These are phyloP conservation scores for Pachypeltis micranthus DNA, from an alignment of 1,140 invertebrate species.

Conservation along the genomic window DNA sequence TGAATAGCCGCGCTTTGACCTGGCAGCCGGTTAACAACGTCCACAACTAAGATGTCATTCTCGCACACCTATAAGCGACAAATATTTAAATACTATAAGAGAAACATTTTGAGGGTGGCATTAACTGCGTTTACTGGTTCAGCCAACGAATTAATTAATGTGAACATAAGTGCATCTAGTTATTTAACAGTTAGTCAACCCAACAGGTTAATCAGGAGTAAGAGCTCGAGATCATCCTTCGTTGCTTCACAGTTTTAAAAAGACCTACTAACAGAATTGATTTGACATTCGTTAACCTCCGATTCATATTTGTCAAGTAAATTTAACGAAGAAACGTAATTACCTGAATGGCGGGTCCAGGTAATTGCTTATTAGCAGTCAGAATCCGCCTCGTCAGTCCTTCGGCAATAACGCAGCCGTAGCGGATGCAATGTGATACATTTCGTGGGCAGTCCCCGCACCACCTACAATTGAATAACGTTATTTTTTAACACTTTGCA, in stretches of 20 bases:
- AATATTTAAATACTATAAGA: no score
- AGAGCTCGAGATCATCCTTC: no score
- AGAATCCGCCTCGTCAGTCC: conserved; percentile 50
- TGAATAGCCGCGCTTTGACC: conserved; percentile 62
- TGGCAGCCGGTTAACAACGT: conserved; percentile 64
- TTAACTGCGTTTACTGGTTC: no score
- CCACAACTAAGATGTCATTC: conserved; percentile 72
- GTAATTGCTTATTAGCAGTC: conserved; percentile 66
- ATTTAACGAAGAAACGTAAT: neutral
- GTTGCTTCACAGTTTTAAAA: no score
- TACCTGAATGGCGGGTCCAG: conserved; percentile 69
- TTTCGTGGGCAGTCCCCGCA: conserved; percentile 54
- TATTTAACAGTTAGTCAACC: no score
- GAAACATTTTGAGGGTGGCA: no score
- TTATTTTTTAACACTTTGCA: no score
- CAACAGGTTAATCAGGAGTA: no score
- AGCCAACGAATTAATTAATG: no score
- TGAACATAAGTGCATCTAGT: no score
- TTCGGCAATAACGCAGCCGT: conserved; percentile 30
- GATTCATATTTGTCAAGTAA: neutral
- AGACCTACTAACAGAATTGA: no score
- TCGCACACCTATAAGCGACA: conserved; percentile 52
- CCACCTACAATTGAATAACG: conserved; percentile 17
- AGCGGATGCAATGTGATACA: conserved; percentile 39
- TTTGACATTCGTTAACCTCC: no score